These are phyloP conservation scores for Argyra leucocephala DNA, from an alignment of 2,888 invertebrate genomes.

Conservation along the genomic window DNA sequence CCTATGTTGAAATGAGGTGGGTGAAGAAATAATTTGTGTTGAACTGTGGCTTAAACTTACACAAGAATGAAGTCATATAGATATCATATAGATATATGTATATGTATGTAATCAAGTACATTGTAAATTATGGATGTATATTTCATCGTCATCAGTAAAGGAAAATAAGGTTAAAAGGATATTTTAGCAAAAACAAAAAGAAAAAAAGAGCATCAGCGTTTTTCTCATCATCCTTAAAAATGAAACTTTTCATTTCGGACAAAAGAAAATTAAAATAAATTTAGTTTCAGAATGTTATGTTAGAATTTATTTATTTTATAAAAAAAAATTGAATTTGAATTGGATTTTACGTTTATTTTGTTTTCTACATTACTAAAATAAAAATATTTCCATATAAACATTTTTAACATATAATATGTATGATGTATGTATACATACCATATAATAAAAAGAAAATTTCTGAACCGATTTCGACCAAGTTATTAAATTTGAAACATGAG, in stretches of 20 bases:
- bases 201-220: not conserved
- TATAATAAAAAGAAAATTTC: no score
- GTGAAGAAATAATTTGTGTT: not conserved
- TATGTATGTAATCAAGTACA: not conserved
- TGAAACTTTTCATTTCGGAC: not conserved
- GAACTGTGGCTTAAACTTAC: not conserved
- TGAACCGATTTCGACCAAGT: no score
- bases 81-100: not conserved
- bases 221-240: not conserved
- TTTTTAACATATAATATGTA: no score
- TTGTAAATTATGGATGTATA: not conserved
- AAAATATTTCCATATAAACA: no score
- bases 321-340: no score
- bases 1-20: not conserved
- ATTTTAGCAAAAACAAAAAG: not conserved
- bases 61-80: not conserved
- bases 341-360: no score
- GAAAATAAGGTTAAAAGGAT: not conserved
- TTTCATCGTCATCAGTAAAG: not conserved
- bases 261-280: not conserved
- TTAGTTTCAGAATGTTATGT: no score
- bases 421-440: no score
- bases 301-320: no score
- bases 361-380: no score
- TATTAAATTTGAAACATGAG: no score